Evolutionary conservation across 1,140 invertebrate genomes (phyloP).

Genomic region (Listronotus oregonensis): DNA sequence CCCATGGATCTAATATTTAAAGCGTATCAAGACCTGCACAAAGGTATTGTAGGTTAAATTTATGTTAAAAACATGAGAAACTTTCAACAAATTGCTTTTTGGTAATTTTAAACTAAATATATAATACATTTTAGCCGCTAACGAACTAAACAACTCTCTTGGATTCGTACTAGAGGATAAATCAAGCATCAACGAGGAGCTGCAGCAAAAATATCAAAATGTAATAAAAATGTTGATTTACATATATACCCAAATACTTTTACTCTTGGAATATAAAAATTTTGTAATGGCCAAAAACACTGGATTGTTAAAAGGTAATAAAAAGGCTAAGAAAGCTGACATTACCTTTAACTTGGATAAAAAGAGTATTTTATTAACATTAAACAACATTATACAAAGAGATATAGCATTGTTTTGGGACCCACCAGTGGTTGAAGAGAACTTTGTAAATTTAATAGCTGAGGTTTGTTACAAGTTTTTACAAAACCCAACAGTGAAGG

Average conservation of each 20-base stretch:
- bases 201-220: conserved; percentile 44
- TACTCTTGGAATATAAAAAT: conserved; percentile 44
- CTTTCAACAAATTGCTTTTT: neutral
- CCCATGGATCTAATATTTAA: conserved; percentile 49
- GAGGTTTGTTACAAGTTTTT: conserved; percentile 70
- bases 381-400: conserved; percentile 45
- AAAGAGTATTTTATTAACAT: conserved; percentile 35
- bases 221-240: conserved; percentile 50
- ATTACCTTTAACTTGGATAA: conserved; percentile 38
- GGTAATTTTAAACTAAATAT: neutral
- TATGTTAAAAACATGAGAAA: neutral
- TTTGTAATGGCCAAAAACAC: conserved; percentile 33
- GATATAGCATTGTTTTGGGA: conserved; percentile 64
- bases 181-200: conserved; percentile 44
- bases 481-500: conserved; percentile 61
- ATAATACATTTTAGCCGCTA: conserved; percentile 34
- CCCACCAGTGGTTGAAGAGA: conserved; percentile 72
- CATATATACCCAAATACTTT: conserved; percentile 44
- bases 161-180: conserved; percentile 46
- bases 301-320: conserved; percentile 31
- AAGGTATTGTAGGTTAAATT: conserved; percentile 47
- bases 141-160: conserved; percentile 39
- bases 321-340: conserved; percentile 19
- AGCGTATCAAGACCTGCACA: conserved; percentile 55
- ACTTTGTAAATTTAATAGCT: conserved; percentile 61